Evolutionary conservation across 2,797 vertebrate species (phyloP).

Genomic region (Gadopsis bispinosus): DNA sequence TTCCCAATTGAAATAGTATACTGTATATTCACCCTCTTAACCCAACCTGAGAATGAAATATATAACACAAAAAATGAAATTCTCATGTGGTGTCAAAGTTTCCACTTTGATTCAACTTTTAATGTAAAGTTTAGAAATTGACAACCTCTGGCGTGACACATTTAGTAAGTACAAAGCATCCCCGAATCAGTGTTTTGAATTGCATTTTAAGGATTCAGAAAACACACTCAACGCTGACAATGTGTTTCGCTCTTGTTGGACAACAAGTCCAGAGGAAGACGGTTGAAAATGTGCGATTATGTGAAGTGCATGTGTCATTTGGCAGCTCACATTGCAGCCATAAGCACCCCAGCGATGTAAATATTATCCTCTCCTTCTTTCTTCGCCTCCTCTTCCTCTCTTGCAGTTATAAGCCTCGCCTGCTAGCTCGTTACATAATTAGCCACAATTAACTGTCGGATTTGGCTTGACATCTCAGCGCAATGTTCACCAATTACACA

Average conservation of each 20-base stretch:
- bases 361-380: conserved; percentile 39
- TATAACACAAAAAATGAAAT: neutral
- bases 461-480: conserved; percentile 62
- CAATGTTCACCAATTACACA: conserved; percentile 56
- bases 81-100: neutral
- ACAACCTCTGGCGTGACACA: neutral
- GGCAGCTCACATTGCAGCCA: conserved; percentile 26
- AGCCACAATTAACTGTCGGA: conserved; percentile 71
- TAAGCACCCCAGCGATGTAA: conserved; percentile 46
- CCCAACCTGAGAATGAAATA: conserved; percentile 2
- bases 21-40: neutral
- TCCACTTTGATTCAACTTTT: neutral
- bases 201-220: neutral
- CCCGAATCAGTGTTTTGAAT: neutral
- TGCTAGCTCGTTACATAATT: conserved; percentile 61
- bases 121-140: neutral
- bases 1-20: neutral
- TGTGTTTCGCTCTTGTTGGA: neutral
- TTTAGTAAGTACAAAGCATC: neutral
- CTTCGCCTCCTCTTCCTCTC: conserved; percentile 26
- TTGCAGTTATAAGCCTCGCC: conserved; percentile 29
- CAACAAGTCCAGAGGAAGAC: conserved; percentile 2
- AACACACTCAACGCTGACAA: neutral
- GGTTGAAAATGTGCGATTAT: conserved; percentile 33
- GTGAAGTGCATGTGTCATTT: conserved; percentile 36